Base-by-base conservation (phyloP, 2,797 vertebrate genomes). In the Salarias fasciatus region DNA sequence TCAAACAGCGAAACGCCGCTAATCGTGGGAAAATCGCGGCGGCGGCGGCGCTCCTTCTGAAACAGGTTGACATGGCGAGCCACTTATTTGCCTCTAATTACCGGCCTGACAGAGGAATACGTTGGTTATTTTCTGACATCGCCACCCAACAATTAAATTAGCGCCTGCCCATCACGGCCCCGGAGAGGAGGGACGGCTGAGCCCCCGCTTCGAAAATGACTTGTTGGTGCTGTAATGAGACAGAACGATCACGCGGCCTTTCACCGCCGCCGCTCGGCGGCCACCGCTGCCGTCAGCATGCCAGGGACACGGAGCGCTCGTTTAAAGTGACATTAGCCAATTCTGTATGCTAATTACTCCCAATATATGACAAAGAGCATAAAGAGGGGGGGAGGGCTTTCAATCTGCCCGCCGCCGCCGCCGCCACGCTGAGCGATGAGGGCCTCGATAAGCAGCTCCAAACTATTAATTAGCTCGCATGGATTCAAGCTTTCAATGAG, bases 141-240 rank as follows among this genome's bases (percentile, higher is more conserved):
- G n/a, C 56, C 76, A 72, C 64, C 75, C 57, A 58, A 79, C 75
- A 72, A 79, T 85, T 85, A 83, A 83, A 89, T 85, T 75, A 87
- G 49, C 28, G 53, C 53, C 69, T 81, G 79, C 69, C 75, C 55
- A 66, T 86, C 83, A 77, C 36, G 5, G 45, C 51, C 24, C 59
- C 29, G 33, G 60, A 75, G 53, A 30, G 15, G 45, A 77, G 35
- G 24, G 18, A 66, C 63, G 43, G 35, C 53, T 18, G 29, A 55
- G 60, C 18, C 18, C 46, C 30, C 7, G 0, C 28, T 69, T 77
- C 56, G 50, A 24, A 75, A 85, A 77, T 49, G 71, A 84, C 69
- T 72, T n/a, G 45, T 66, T 11, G 35, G 59, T 53, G 57, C 70
- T n/a, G n/a, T 81, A 83, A 83, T 78, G 53, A 69, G 69, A 58